Evolutionary conservation across 92 coral and sea anemone species (phyloP).

Genomic region (Heteractis magnifica): DNA sequence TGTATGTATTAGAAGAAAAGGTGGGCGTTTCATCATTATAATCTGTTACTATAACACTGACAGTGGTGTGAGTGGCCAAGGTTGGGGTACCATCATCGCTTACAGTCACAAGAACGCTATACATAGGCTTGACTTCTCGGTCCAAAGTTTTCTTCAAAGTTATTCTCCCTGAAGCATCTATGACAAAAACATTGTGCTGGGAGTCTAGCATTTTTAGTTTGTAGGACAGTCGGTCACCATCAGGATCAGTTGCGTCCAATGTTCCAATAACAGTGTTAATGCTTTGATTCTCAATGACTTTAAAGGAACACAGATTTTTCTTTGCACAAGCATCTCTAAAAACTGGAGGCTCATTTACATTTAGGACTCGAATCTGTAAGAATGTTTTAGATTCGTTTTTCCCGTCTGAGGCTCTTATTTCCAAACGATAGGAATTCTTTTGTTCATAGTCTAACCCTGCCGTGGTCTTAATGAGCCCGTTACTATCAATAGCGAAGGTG

Average conservation of each 20-base stretch:
- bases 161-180: slow-evolving; percentile 53
- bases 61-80: slow-evolving; percentile 53
- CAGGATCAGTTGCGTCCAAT: slow-evolving; percentile 66
- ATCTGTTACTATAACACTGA: slow-evolving; percentile 66
- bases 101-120: slow-evolving; percentile 61
- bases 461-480: slow-evolving; percentile 56
- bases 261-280: slow-evolving; percentile 25
- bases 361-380: slow-evolving; percentile 47
- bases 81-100: slow-evolving; percentile 76
- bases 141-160: slow-evolving; percentile 50
- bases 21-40: slow-evolving; percentile 70
- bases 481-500: slow-evolving; percentile 45
- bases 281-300: slow-evolving; percentile 50
- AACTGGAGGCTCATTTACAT: slow-evolving; percentile 73
- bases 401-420: slow-evolving; percentile 66
- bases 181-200: slow-evolving; percentile 44
- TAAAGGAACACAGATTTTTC: slow-evolving; percentile 43
- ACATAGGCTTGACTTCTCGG: slow-evolving; percentile 67
- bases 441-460: slow-evolving; percentile 65
- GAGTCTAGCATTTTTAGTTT: slow-evolving; percentile 53
- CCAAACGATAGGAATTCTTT: slow-evolving; percentile 43
- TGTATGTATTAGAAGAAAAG: slow-evolving; percentile 57
- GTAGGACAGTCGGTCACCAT: slow-evolving; percentile 47
- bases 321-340: slow-evolving; percentile 49
- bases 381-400: slow-evolving; percentile 23